Base-by-base conservation (phyloP, 2,113 vertebrate species). In the Rhynchopsitta pachyrhyncha region DNA sequence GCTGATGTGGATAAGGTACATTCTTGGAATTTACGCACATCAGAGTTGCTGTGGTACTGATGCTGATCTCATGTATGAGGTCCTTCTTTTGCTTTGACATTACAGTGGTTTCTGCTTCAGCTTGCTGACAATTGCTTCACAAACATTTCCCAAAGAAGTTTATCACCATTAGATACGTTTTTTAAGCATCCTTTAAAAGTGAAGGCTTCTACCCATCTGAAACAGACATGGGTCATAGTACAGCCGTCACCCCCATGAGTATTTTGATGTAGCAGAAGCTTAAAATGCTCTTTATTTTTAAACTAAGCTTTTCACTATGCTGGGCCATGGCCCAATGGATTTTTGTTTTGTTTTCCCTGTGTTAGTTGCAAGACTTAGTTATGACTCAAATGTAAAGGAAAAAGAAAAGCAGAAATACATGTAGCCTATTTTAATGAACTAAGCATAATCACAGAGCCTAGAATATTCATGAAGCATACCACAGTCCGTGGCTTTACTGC, bases 221-320 rank as follows among this genome's bases (percentile, higher is more conserved):
- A 92, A 42, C 29, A 62, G 85, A n/a, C 18, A 0, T 20, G 83
- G 31, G 11, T 90, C 44, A 74, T 74, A 68, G 46, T 53, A n/a
- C 1, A 0, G 59, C 73, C 82, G 50, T 86, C 50, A 90, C 4
- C 27, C n/a, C 31, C 0, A 0, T 74, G 63, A 80, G 9, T 82
- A 28, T 88, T 95, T 68, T 73, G 25, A 55, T 67, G 59, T 20
- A 78, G 49, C 49, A 90, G 70, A 70, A 64, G 33, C 33, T 86
- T 92, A 59, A 82, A 91, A 83, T 78, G 35, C 46, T 74, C 35
- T 77, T 90, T 81, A 50, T 79, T 90, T 85, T 94, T 83, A 87
- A 91, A 63, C 13, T 57, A 22, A 81, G 44, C 19, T 81, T 95
- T 91, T 85, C 42, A 68, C 47, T n/a, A 33, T 68, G 42, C 23